phyloP scores from a whole-genome alignment of 2,888 invertebrate species.

The Crossocerus cetratus region DNA sequence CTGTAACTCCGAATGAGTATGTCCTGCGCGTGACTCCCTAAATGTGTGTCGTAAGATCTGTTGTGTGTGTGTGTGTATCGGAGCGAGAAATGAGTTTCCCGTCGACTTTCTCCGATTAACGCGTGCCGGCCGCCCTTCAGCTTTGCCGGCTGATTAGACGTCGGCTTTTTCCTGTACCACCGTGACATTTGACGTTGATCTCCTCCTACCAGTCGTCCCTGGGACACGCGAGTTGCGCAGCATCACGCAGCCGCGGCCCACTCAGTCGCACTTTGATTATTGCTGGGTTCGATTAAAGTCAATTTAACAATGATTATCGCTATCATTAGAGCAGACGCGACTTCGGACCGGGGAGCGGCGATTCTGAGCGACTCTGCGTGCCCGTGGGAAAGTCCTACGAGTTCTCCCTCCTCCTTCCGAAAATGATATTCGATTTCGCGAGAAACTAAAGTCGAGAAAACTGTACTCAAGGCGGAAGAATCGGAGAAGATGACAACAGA shows the following conservation, averaged over 20 bases:
- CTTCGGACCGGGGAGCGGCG: slow-evolving; percentile 26
- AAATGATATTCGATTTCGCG: background rate
- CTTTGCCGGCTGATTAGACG: too few species aligned
- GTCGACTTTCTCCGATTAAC: background rate
- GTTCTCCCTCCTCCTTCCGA: background rate
- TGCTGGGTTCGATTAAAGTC: slow-evolving; percentile 53
- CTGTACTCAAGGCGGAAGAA: too few species aligned
- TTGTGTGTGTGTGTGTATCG: background rate
- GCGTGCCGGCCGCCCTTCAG: background rate
- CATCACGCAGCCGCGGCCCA: slow-evolving; percentile 19
- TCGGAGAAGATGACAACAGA: too few species aligned
- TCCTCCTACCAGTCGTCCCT: background rate
- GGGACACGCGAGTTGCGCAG: background rate
- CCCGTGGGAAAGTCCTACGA: too few species aligned
- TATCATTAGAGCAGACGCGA: slow-evolving; percentile 36
- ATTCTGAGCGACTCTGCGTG: slow-evolving; percentile 22
- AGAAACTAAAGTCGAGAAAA: background rate
- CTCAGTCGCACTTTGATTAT: slow-evolving; percentile 43
- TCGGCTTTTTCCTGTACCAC: too few species aligned
- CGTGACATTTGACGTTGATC: too few species aligned
- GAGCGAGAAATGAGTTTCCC: background rate
- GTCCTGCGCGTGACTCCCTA: slow-evolving; percentile 19
- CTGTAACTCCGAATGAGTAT: slow-evolving; percentile 29
- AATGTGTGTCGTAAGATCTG: slow-evolving; percentile 18
- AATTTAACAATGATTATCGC: slow-evolving; percentile 47